Conservation (phyloP, 2,113 vertebrate genomes). For the Panurus biarmicus region DNA sequence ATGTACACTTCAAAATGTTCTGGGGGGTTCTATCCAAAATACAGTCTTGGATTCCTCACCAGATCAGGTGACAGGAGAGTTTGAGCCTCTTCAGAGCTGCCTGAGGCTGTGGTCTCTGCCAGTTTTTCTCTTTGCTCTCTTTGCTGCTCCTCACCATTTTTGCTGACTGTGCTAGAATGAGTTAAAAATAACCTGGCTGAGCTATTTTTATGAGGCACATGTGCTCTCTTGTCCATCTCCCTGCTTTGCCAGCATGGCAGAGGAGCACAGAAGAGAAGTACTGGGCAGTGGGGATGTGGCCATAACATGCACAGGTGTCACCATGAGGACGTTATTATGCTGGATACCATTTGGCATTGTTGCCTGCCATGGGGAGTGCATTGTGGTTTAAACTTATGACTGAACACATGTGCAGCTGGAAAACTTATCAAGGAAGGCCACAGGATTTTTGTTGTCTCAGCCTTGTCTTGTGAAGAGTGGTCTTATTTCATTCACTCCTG, state of each 20-base stretch:
- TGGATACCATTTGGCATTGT: background rate
- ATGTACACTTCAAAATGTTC: background rate
- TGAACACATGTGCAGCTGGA: background rate
- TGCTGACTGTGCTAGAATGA: background rate
- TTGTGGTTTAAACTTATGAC: background rate
- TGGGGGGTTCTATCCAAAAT: background rate
- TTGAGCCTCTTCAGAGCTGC: background rate
- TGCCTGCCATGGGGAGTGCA: background rate
- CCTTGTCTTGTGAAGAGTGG: background rate
- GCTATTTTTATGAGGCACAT: background rate
- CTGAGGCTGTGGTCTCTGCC: background rate
- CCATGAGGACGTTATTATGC: background rate
- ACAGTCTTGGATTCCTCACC: background rate
- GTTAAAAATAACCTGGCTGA: constrained; percentile 8
- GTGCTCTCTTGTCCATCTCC: background rate
- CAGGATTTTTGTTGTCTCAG: background rate
- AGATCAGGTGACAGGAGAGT: background rate
- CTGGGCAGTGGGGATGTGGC: background rate
- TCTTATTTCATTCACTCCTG: background rate
- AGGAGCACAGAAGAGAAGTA: background rate
- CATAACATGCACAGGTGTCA: background rate
- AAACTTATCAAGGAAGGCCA: background rate
- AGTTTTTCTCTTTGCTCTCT: background rate
- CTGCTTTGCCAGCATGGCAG: background rate
- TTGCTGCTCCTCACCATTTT: background rate